A percentile compares a stretch with the other conserved stretches of the same genome.
phyloP scores from a whole-genome alignment of 2,113 vertebrate genomes.

The Fukomys damarensis region DNA sequence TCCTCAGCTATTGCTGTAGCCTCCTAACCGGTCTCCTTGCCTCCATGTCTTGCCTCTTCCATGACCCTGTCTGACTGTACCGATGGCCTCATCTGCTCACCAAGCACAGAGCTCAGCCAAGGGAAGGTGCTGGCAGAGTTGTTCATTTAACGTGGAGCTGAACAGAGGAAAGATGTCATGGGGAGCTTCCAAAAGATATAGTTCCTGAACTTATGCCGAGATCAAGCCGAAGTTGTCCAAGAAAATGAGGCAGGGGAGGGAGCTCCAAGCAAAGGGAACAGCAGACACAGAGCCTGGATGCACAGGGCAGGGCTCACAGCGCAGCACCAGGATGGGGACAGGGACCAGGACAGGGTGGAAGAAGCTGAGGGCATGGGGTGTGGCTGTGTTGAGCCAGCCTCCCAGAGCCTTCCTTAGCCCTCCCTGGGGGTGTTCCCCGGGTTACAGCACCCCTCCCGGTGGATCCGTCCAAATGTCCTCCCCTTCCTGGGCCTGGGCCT shows the following conservation, averaged over 20 bases:
- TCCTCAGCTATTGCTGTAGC: rapidly evolving
- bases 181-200: neutral
- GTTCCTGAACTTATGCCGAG: neutral
- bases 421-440: neutral
- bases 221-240: neutral
- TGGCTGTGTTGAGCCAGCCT: neutral
- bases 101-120: neutral
- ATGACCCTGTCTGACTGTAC: too few species aligned
- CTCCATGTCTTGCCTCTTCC: neutral
- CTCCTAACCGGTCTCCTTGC: neutral
- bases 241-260: neutral
- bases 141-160: neutral
- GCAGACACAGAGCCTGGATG: neutral
- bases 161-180: neutral
- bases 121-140: neutral
- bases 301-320: neutral
- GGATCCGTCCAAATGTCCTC: neutral
- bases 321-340: too few species aligned
- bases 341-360: too few species aligned
- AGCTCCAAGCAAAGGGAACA: too few species aligned
- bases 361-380: too few species aligned
- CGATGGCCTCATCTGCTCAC: neutral
- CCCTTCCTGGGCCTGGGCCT: neutral
- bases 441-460: neutral
- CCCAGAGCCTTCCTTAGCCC: neutral